Percentiles rank a stretch among this genome's conserved stretches.
These are phyloP conservation scores for Notamacropus eugenii DNA, from an alignment of 2,797 vertebrate genomes.

Conservation along the genomic window DNA sequence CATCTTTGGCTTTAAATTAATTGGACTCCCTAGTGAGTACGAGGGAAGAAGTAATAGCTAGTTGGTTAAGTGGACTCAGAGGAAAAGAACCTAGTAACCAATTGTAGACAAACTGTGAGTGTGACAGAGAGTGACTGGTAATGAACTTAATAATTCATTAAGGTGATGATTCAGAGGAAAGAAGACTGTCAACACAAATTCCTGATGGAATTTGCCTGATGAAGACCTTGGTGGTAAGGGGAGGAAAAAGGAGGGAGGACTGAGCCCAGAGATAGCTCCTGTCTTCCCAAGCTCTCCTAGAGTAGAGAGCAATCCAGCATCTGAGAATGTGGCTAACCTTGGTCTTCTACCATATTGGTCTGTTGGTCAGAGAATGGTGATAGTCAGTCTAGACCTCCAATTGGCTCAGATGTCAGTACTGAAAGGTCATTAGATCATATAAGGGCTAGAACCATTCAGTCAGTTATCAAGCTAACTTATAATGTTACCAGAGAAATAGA, in stretches of 20 bases:
- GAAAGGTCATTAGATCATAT: not conserved
- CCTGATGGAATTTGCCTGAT: not conserved
- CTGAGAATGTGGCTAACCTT: not conserved
- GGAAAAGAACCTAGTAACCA: not conserved
- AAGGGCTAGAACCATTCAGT: not conserved
- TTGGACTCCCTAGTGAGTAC: not conserved
- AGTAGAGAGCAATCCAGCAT: not conserved
- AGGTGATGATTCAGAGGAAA: too few species aligned
- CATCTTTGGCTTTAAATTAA: too few species aligned
- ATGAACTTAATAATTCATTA: too few species aligned
- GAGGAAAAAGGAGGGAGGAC: not conserved
- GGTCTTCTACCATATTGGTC: not conserved
- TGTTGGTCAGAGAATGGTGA: not conserved
- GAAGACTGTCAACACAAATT: not conserved
- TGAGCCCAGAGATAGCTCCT: not conserved
- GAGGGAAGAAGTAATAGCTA: not conserved
- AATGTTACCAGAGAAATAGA: not conserved
- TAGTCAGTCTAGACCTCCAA: not conserved
- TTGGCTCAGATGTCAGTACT: not conserved
- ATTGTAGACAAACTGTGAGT: not conserved
- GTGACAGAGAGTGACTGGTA: too few species aligned
- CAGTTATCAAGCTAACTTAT: not conserved
- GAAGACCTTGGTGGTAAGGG: not conserved
- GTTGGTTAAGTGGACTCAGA: not conserved
- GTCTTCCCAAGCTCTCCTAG: not conserved